Conservation (phyloP, 37 sponge, comb jelly and placozoan species). For the Diacarnus erythraeanus region DNA sequence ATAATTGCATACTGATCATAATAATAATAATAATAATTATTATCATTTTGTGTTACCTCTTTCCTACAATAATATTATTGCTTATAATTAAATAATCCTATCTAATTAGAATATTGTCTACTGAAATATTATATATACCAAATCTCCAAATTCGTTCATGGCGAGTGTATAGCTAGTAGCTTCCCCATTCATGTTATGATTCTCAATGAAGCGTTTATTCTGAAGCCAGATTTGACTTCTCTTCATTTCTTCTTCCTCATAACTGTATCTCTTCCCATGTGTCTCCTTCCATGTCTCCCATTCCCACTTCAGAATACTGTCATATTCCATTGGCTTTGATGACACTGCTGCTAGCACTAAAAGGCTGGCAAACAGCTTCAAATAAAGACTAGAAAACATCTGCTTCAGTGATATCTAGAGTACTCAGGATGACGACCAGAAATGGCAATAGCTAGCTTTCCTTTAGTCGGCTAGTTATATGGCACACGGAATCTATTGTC, state of each 20-base stretch:
- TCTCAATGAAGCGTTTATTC: slow-evolving; percentile 35
- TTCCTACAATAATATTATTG: too few species aligned
- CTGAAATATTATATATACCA: slow-evolving; percentile 28
- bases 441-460: too few species aligned
- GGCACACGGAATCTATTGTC: too few species aligned
- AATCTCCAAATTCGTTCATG: slow-evolving; percentile 55
- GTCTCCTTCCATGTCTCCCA: slow-evolving; percentile 6
- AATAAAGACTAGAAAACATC: background rate
- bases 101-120: too few species aligned
- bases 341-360: background rate
- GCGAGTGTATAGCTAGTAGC: slow-evolving; percentile 25
- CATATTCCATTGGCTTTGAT: background rate
- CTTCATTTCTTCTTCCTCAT: slow-evolving; percentile 31
- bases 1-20: too few species aligned
- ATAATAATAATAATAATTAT: too few species aligned
- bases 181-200: slow-evolving; percentile 27
- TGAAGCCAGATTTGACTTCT: slow-evolving; percentile 28
- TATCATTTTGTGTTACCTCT: too few species aligned
- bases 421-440: too few species aligned
- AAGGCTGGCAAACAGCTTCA: too few species aligned
- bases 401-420: background rate
- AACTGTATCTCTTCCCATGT: slow-evolving; percentile 36
- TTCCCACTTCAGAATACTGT: background rate
- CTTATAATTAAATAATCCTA: too few species aligned
- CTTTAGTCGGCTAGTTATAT: too few species aligned